Conservation (phyloP, 53 echinoderm and acorn worm species). For the Glandiceps talaboti region DNA sequence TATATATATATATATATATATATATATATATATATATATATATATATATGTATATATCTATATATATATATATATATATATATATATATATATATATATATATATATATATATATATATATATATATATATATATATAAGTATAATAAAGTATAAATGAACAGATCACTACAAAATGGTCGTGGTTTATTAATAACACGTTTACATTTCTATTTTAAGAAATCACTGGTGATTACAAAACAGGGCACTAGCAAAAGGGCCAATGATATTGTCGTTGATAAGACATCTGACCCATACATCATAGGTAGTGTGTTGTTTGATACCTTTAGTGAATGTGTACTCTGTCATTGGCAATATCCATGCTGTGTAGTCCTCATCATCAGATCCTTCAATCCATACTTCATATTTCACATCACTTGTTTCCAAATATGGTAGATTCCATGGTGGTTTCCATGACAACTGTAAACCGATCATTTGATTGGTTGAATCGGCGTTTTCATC, state of each 20-base stretch:
- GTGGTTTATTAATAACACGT: too few species aligned
- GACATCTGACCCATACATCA: constrained; percentile 48
- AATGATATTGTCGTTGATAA: constrained; percentile 4
- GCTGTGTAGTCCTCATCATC: constrained; percentile 27
- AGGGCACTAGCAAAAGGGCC: constrained; percentile 61
- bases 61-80: too few species aligned
- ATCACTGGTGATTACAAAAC: too few species aligned
- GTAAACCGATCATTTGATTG: constrained; percentile 12
- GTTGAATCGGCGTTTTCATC: not conserved
- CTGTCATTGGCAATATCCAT: constrained; percentile 33
- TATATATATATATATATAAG: too few species aligned
- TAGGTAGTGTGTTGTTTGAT: constrained; percentile 19
- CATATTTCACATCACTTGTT: constrained; percentile 29
- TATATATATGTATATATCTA: not conserved
- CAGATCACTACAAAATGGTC: too few species aligned
- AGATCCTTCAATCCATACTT: constrained; percentile 55
- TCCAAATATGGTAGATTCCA: constrained; percentile 51
- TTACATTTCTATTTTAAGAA: too few species aligned
- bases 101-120: too few species aligned
- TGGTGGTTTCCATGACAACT: constrained; percentile 53
- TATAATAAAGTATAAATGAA: too few species aligned
- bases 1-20: too few species aligned
- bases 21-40: too few species aligned
- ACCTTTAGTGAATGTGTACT: constrained; percentile 25
- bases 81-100: too few species aligned